Evolutionary conservation across 2,797 vertebrate genomes (phyloP).

Genomic region (Choloepus didactylus): DNA sequence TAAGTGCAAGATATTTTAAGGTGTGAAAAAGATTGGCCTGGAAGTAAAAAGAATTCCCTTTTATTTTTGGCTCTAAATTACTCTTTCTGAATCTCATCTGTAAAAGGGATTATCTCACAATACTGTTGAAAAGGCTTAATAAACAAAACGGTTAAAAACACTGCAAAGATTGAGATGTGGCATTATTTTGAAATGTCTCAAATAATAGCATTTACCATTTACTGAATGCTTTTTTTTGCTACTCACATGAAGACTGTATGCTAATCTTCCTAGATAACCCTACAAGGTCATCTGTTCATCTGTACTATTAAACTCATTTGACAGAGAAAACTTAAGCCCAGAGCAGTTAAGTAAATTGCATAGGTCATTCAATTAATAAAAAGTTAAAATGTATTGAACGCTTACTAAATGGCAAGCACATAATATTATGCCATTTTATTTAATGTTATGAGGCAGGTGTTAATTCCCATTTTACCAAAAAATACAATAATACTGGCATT

Average conservation of each 20-base stretch:
- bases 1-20: background rate
- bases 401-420: too few relatives aligned
- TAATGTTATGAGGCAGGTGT: background rate
- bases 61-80: background rate
- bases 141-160: background rate
- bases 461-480: background rate
- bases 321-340: background rate
- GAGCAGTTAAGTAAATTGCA: too few relatives aligned
- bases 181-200: conserved; percentile 3
- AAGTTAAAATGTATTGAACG: too few relatives aligned
- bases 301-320: background rate
- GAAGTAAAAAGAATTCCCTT: background rate
- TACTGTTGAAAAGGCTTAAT: background rate
- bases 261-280: background rate
- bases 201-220: background rate
- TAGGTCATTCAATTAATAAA: too few relatives aligned
- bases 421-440: conserved; percentile 1
- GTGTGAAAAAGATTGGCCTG: background rate
- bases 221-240: background rate
- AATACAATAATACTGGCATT: too few relatives aligned
- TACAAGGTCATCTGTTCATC: background rate
- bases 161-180: background rate
- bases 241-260: background rate
- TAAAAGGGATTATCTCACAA: background rate
- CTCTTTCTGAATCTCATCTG: background rate